phyloP scores from a whole-genome alignment of 2,888 invertebrate species.

The Sepioteuthis lessoniana region DNA sequence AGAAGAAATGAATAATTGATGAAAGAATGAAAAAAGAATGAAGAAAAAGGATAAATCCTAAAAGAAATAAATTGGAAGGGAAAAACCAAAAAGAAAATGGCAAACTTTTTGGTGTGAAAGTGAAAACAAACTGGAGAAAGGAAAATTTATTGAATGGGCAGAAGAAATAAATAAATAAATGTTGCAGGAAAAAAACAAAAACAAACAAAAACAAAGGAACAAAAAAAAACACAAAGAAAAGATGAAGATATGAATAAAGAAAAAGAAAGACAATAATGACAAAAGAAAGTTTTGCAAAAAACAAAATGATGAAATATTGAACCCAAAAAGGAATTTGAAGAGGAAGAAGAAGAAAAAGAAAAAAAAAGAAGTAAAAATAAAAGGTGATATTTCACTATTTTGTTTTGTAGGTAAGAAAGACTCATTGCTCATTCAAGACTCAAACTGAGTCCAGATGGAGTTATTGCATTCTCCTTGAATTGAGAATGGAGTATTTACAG shows the following conservation, averaged over 20 bases:
- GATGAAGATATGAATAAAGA: not conserved
- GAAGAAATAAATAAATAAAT: not conserved
- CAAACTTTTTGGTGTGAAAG: not conserved
- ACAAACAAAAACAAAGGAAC: too few relatives aligned
- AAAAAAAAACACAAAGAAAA: not conserved
- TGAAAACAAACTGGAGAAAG: not conserved
- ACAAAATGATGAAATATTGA: conserved; percentile 2
- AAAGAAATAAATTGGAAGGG: not conserved
- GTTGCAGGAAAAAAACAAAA: not conserved
- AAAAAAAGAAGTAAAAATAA: not conserved
- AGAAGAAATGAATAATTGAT: not conserved
- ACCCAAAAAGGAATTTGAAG: not conserved
- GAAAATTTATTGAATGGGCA: not conserved
- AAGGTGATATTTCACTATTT: not conserved
- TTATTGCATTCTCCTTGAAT: conserved; percentile 11
- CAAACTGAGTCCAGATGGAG: not conserved
- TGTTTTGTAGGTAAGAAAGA: not conserved
- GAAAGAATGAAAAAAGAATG: not conserved
- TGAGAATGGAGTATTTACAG: not conserved
- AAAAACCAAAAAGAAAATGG: not conserved
- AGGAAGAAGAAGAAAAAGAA: not conserved
- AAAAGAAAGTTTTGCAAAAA: not conserved
- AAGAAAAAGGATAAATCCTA: not conserved
- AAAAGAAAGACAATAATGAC: not conserved
- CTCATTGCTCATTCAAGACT: conserved; percentile 16